Conservation (phyloP, 2,888 invertebrate genomes). For the Phrixothrix hirtus region DNA sequence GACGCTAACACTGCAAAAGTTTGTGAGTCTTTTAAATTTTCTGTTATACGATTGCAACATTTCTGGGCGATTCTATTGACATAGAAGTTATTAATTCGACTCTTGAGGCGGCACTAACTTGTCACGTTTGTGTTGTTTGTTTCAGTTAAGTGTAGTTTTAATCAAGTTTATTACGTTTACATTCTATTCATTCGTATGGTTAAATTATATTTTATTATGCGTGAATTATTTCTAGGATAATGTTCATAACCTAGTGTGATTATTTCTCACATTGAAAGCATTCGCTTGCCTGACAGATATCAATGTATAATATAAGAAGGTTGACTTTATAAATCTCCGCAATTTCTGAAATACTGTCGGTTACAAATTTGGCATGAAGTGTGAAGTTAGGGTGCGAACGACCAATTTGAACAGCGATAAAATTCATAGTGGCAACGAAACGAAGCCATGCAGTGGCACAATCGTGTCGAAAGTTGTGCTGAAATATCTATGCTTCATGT, state of each 20-base stretch:
- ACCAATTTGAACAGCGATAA: conserved; percentile 45
- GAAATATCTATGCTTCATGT: conserved; percentile 52
- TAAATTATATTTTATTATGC: conserved; percentile 26
- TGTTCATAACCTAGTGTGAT: conserved; percentile 6
- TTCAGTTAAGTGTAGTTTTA: conserved; percentile 41
- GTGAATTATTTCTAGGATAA: neutral
- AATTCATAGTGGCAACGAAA: conserved; percentile 38
- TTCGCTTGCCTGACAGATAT: conserved; percentile 3
- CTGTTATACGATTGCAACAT: conserved; percentile 7
- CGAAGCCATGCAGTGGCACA: conserved; percentile 32
- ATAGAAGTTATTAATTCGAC: conserved; percentile 42
- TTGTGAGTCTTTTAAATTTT: too few relatives aligned
- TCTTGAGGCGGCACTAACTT: conserved; percentile 38
- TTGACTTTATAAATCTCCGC: conserved; percentile 39
- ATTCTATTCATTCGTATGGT: conserved; percentile 24
- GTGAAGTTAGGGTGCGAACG: conserved; percentile 36
- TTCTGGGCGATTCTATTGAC: conserved; percentile 35
- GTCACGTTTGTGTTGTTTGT: conserved; percentile 39
- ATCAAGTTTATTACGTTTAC: conserved; percentile 38
- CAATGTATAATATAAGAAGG: conserved; percentile 6
- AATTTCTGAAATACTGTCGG: conserved; percentile 39
- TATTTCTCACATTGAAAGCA: conserved; percentile 4
- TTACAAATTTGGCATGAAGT: conserved; percentile 41
- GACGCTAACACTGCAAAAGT: conserved; percentile 3
- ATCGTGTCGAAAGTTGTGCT: conserved; percentile 49